Evolutionary conservation across 2,888 invertebrate genomes (phyloP).

Genomic region (Torymus texanus): DNA sequence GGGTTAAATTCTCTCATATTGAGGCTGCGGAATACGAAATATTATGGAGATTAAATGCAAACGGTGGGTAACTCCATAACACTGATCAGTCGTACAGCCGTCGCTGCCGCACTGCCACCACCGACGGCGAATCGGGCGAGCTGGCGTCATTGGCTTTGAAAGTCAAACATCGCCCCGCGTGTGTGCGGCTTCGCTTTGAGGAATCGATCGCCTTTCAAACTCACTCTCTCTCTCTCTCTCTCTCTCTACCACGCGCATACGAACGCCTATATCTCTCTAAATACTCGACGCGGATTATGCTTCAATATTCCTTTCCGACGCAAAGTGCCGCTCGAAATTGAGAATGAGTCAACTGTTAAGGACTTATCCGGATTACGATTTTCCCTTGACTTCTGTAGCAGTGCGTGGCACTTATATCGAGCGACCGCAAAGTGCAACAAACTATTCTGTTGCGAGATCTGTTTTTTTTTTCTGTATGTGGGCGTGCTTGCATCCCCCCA

Average conservation of each 20-base stretch:
- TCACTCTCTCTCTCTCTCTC: slow-evolving; percentile 44
- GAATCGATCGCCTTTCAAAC: slow-evolving; percentile 56
- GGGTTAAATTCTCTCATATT: neutral
- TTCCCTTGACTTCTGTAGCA: slow-evolving; percentile 9
- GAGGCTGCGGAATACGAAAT: neutral
- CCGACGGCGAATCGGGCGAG: neutral
- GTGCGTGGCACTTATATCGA: slow-evolving; percentile 15
- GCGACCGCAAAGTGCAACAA: slow-evolving; percentile 40
- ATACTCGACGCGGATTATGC: slow-evolving; percentile 51
- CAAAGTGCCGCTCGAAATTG: slow-evolving; percentile 44
- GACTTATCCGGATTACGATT: slow-evolving; percentile 65
- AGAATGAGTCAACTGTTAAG: slow-evolving; percentile 60
- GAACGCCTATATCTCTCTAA: slow-evolving; percentile 14
- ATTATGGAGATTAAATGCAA: slow-evolving; percentile 36
- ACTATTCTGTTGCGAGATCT: slow-evolving; percentile 43
- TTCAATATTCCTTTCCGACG: slow-evolving; percentile 28
- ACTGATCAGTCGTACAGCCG: slow-evolving; percentile 12
- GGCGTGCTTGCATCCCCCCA: too few species aligned
- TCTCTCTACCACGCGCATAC: slow-evolving; percentile 17
- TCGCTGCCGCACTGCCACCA: too few species aligned
- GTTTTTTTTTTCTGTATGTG: neutral
- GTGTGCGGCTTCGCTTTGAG: slow-evolving; percentile 26
- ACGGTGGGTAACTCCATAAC: slow-evolving; percentile 7
- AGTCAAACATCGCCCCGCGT: slow-evolving; percentile 46
- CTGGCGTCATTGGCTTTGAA: slow-evolving; percentile 47